Conservation (phyloP, 2,888 invertebrate species). For the Merodon equestris region DNA sequence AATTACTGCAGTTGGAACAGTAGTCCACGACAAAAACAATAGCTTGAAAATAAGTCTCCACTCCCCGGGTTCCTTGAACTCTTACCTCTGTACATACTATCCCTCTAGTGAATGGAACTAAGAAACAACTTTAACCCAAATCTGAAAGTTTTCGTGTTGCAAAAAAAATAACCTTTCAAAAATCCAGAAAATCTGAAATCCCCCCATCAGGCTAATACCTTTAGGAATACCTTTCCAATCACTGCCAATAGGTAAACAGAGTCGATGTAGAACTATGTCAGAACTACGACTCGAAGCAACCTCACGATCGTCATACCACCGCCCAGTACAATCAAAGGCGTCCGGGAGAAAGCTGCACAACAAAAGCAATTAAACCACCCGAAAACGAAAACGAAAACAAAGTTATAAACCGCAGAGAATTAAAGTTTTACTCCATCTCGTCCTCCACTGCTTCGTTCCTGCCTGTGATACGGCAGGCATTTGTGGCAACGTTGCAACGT, state of each 20-base stretch:
- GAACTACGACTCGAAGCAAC: constrained; percentile 45
- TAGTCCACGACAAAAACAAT: constrained; percentile 8
- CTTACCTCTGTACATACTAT: too few relatives aligned
- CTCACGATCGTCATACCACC: constrained; percentile 36
- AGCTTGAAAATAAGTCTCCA: too few relatives aligned
- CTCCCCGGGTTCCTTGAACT: not conserved
- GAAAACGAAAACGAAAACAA: constrained; percentile 51
- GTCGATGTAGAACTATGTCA: constrained; percentile 35
- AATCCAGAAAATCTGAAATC: constrained; percentile 44
- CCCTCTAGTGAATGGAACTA: constrained; percentile 2
- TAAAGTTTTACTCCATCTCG: constrained; percentile 45
- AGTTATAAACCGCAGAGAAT: constrained; percentile 67
- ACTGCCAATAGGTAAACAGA: constrained; percentile 32
- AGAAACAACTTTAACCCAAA: constrained; percentile 62
- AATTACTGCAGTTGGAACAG: constrained; percentile 41
- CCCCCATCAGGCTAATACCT: constrained; percentile 13
- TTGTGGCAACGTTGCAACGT: too few relatives aligned
- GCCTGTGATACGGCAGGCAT: not conserved
- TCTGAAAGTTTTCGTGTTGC: constrained; percentile 59
- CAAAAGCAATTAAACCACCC: constrained; percentile 68
- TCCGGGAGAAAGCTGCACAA: constrained; percentile 57
- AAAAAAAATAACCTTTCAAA: constrained; percentile 19
- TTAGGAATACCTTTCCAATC: constrained; percentile 64
- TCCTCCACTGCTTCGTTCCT: not conserved
- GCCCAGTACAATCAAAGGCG: constrained; percentile 47